Conservation (phyloP, 2,888 invertebrate species). For the Callyntrura guangdongensis region DNA sequence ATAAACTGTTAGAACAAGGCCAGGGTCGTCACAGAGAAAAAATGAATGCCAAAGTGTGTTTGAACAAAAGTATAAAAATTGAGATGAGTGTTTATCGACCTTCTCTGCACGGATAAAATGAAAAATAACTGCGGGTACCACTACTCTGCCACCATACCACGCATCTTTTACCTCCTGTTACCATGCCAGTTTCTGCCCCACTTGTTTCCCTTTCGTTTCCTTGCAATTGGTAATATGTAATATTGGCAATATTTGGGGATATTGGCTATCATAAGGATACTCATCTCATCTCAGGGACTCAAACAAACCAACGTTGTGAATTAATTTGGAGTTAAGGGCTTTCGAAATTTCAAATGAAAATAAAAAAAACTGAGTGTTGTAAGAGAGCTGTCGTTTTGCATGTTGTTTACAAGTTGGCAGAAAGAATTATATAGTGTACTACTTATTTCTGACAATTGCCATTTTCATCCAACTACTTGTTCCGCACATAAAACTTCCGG, state of each 20-base stretch:
- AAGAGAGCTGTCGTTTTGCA: too few relatives aligned
- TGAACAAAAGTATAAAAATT: constrained; percentile 24
- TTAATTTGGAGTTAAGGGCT: neutral
- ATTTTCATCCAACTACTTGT: too few relatives aligned
- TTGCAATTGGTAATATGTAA: neutral
- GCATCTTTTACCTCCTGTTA: constrained; percentile 13
- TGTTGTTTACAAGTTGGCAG: too few relatives aligned
- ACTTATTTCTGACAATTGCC: too few relatives aligned
- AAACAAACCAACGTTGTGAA: neutral
- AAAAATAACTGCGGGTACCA: constrained; percentile 63
- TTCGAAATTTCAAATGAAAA: neutral
- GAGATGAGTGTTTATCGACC: constrained; percentile 66
- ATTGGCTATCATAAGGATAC: neutral
- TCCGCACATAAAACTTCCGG: too few relatives aligned
- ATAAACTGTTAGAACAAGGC: constrained; percentile 66
- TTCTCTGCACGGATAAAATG: constrained; percentile 50
- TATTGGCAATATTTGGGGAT: neutral
- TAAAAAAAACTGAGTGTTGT: too few relatives aligned
- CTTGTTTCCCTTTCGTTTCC: neutral
- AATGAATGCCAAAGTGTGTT: constrained; percentile 66
- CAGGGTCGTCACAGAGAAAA: constrained; percentile 56
- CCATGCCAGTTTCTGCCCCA: neutral
- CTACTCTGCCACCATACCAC: neutral
- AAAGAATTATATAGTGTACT: too few relatives aligned
- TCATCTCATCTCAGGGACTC: neutral